Base-by-base conservation (phyloP, 1,140 invertebrate species). In the Aphelenchoides besseyi region DNA sequence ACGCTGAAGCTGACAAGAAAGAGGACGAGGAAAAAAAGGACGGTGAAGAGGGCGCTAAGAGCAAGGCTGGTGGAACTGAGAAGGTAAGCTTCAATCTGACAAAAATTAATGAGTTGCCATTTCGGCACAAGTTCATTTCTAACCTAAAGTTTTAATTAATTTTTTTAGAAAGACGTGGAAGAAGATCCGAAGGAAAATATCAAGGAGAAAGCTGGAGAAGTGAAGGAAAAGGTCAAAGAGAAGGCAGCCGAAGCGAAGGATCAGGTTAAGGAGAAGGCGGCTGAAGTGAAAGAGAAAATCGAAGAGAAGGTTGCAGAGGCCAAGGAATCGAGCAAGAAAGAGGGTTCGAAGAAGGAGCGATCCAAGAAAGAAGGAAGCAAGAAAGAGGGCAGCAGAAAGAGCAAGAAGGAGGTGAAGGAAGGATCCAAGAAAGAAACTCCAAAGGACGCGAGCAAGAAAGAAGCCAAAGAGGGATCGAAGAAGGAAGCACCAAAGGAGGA, bases 211-310 rank as follows among this genome's bases (percentile, higher is more conserved):
- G 18, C 37, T 32, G 53, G 41, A 37, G 71, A 35, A 26, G 36
- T 54, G 9, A 52, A 75, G 55, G 66, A 52, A 26, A 33, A 77
- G 23, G 41, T 16, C 32, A 71, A 76, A 1, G 57, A 63, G 29
- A 53, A 64, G 69, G 59, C 72, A 18, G 68, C 66, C 32, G 73
- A 76, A 37, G 37, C 8, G 23, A 41, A 75, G 33, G 75, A 78
- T 2, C 61, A 77, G 18, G 62, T 71, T 32, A 73, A 77, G 30
- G 70, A 63, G 3, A 70, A 64, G 59, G 16, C 18, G 18, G 72
- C n/a, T n/a, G n/a, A n/a, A n/a, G n/a, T n/a, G n/a, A n/a, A 75
- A 72, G 48, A n/a, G 1, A 66, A 61, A 1, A 26, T 73, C 9
- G 1, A 28, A 30, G 1, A 28, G 23, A 48, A 48, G 41, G 41